These are phyloP conservation scores for Diglossa cyanea DNA, from an alignment of 2,797 vertebrate genomes.

Conservation along the genomic window DNA sequence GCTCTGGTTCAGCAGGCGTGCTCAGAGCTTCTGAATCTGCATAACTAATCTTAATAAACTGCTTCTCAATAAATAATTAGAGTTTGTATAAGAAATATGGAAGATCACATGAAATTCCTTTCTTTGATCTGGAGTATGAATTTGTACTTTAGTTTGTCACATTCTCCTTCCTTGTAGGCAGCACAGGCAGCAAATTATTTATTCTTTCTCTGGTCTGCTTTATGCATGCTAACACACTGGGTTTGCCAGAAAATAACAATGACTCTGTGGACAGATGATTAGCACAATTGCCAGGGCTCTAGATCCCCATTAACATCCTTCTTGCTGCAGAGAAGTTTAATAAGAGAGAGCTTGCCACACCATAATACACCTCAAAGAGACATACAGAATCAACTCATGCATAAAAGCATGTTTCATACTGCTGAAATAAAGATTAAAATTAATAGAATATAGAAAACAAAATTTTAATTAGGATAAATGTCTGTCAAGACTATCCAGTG, in stretches of 20 bases:
- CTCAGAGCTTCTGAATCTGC: not conserved
- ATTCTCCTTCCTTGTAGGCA: not conserved
- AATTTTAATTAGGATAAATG: not conserved
- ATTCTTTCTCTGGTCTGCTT: not conserved
- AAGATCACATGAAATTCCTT: not conserved
- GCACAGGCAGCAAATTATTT: not conserved
- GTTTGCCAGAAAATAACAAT: not conserved
- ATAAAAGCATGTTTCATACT: not conserved
- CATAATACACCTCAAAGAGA: not conserved
- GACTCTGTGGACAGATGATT: not conserved
- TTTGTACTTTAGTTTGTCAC: not conserved
- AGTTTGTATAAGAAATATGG: not conserved
- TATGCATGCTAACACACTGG: not conserved
- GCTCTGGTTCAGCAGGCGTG: not conserved
- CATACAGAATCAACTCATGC: not conserved
- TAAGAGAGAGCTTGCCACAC: not conserved
- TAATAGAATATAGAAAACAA: not conserved
- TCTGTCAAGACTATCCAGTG: not conserved
- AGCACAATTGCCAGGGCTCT: not conserved
- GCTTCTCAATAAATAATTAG: not conserved
- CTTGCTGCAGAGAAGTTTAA: not conserved
- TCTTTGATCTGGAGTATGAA: not conserved
- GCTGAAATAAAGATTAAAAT: not conserved
- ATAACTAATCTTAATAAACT: not conserved
- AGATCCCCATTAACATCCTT: constrained; percentile 9